Conservation (phyloP, 2,113 vertebrate genomes). For the Ptyas mucosa region DNA sequence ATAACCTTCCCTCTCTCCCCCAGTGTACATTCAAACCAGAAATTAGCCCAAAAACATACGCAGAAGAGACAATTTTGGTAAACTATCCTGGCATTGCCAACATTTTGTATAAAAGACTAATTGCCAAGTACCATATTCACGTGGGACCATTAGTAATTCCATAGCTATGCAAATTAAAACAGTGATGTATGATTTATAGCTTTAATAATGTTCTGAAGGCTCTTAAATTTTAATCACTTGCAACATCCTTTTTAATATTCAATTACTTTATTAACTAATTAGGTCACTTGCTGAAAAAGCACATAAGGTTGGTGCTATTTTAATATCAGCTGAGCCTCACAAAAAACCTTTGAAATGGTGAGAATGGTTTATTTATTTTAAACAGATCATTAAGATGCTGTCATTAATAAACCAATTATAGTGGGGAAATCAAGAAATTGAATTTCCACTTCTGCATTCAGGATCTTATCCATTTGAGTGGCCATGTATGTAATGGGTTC, state of each 20-base stretch:
- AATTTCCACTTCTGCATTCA: conserved; percentile 47
- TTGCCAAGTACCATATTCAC: conserved; percentile 73
- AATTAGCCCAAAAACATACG: conserved; percentile 25
- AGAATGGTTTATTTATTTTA: conserved; percentile 84
- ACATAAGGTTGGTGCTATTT: conserved; percentile 80
- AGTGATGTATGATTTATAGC: conserved; percentile 85
- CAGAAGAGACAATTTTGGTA: conserved; percentile 53
- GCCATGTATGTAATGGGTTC: conserved; percentile 35
- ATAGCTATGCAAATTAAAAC: conserved; percentile 85
- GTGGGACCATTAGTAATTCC: conserved; percentile 79
- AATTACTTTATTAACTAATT: conserved; percentile 90
- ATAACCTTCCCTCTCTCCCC: not conserved
- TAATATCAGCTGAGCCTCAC: conserved; percentile 78
- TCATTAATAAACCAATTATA: conserved; percentile 76
- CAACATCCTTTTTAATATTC: conserved; percentile 88
- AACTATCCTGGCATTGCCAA: conserved; percentile 62
- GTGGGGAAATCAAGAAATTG: conserved; percentile 44
- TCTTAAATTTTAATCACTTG: conserved; percentile 88
- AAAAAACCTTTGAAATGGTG: conserved; percentile 79
- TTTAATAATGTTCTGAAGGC: conserved; percentile 86
- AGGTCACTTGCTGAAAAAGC: conserved; percentile 85
- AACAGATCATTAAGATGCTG: conserved; percentile 77
- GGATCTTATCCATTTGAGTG: conserved; percentile 47
- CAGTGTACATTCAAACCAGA: conserved; percentile 54
- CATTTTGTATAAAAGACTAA: conserved; percentile 79